Percentiles rank a stretch among this genome's conserved stretches.
Conservation (phyloP, 2,888 invertebrate species). For the Stenolophus ochropezus region DNA sequence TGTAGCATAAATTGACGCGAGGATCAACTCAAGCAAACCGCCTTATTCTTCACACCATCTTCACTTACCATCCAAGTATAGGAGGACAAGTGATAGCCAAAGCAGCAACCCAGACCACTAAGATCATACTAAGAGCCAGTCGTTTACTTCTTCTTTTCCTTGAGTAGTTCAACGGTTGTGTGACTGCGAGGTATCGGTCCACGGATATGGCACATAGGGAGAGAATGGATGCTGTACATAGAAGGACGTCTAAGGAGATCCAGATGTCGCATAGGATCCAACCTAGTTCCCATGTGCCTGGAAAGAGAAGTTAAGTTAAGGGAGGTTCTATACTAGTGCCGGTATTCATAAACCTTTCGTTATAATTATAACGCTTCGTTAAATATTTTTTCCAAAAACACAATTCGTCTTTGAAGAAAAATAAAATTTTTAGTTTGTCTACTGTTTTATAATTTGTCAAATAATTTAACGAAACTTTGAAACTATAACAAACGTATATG, state of each 20-base stretch:
- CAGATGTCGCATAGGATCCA: conserved; percentile 92
- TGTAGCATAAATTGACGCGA: neutral
- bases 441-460: no score
- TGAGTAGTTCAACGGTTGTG: conserved; percentile 93
- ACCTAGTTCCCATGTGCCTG: conserved; percentile 92
- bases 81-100: conserved; percentile 95
- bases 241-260: conserved; percentile 94
- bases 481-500: no score
- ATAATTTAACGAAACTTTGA: no score
- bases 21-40: neutral
- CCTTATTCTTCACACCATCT: neutral
- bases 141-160: conserved; percentile 89
- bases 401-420: no score
- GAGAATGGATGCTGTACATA: conserved; percentile 95
- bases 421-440: no score
- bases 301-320: conserved; percentile 60
- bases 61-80: conserved; percentile 89
- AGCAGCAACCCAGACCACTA: conserved; percentile 92
- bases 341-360: no score
- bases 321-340: no score
- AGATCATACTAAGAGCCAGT: conserved; percentile 89
- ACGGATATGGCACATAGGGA: conserved; percentile 95
- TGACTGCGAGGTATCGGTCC: conserved; percentile 94
- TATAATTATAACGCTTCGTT: no score
- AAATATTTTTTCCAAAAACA: no score